Evolutionary conservation across 30 jellyfish, hydroid and myxozoan genomes (phyloP), one percentile per base, ranked within the genome.

Genomic region (Aurelia coerulea): DNA sequence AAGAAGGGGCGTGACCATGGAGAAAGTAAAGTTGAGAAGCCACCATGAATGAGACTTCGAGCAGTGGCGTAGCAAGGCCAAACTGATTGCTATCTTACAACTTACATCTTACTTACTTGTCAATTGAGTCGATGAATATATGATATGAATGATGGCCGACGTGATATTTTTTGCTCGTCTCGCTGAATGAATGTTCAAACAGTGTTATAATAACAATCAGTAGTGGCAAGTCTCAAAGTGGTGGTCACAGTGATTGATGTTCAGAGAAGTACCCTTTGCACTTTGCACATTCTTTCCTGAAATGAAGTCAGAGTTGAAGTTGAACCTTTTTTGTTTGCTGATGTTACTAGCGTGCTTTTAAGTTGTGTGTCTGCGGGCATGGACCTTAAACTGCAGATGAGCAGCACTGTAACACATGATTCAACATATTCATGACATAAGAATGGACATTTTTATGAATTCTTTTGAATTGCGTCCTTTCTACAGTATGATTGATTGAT

Each of bases 191-290:
- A 23, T 23, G 29, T 23, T 23, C 29, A 23, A 23, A 23, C 29
- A 0, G 29, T 23, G 29, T 23, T 23, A 23, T 23, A 23, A 23
- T 23, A 23, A 23, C 29, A 23, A 23, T 23, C 29, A 23, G 29
- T 23, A 23, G 29, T 23, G 29, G 29, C 29, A 23, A 23, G 29
- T 23, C 29, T 23, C 29, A 23, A 23, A 23, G 29, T 23, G 29
- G 29, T 23, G 29, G 29, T 23, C 29, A 16, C 65, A 53, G 65
- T 53, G 65, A 53, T 10, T 53, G 65, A 53, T 53, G 65, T 53
- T 53, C 65, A 53, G 65, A 16, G 65, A 53, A 53, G 65, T 53
- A 53, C 65, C 65, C 65, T 53, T 53, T 53, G 65, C 65, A 53
- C 65, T 53, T 53, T 53, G 65, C 65, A 53, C 65, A 53, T 53